Evolutionary conservation across 2,888 invertebrate genomes (phyloP).

Genomic region (Acanthosepion pharaonis): DNA sequence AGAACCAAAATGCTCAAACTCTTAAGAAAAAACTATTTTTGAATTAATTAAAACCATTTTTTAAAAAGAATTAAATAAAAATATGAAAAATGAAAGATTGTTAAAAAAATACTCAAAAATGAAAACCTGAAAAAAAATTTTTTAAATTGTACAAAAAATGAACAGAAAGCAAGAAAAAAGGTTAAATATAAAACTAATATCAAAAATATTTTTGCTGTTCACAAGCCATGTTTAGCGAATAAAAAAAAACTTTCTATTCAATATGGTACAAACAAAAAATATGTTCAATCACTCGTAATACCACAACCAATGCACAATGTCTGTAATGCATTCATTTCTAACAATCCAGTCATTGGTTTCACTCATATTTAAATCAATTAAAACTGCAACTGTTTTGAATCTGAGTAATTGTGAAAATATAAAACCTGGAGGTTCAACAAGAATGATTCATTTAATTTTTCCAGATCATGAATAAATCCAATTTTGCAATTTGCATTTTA

Average conservation of each 20-base stretch:
- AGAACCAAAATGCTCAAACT: no score
- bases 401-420: background rate
- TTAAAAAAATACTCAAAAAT: no score
- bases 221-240: background rate
- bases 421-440: background rate
- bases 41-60: no score
- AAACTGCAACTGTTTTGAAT: background rate
- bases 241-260: background rate
- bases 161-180: background rate
- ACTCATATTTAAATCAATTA: background rate
- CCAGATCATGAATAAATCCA: background rate
- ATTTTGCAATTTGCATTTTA: background rate
- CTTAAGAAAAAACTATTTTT: no score
- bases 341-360: background rate
- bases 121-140: no score
- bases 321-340: background rate
- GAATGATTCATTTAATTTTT: background rate
- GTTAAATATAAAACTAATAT: background rate
- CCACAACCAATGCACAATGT: background rate
- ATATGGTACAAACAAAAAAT: background rate
- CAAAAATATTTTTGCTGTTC: background rate
- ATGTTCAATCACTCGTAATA: background rate
- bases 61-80: no score
- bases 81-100: no score
- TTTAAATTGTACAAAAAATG: background rate